Base-by-base conservation (phyloP, 2,113 vertebrate species). In the Probosciger aterrimus region DNA sequence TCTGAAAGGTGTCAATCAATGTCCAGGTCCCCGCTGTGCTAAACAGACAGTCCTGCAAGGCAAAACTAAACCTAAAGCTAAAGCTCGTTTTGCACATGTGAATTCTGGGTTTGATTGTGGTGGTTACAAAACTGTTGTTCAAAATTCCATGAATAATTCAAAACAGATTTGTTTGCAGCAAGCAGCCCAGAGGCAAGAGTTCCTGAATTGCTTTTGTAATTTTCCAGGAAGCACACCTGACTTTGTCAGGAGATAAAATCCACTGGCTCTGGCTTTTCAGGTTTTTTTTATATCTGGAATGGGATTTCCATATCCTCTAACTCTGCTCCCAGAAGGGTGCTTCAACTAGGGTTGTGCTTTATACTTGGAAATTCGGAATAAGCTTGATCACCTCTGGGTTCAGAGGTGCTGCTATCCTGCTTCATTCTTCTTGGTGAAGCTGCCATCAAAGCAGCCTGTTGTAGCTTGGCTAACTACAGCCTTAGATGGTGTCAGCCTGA, bases 131-230 rank as follows among this genome's bases (percentile, higher is more conserved):
- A 94, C 16, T 35, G 43, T 75, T 91, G 50, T 46, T 92, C 69
- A 88, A 63, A 88, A 81, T 82, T 2, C 57, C 20, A 91, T 94
- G 68, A 93, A 95, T 97, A 94, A 97, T 95, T 86, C 81, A 93
- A 92, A 86, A 15, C 9, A 14, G 60, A 65, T 95, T 76, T 96
- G 19, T 82, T 93, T 94, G 52, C 60, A 86, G 71, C 46, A 88
- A 80, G 81, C 18, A 92, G 24, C 50, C 17, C 68, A 79, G 91
- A 90, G 27, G 31, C 47, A 95, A 94, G 39, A 64, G 19, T 53
- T 92, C 68, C 55, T 78, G 64, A 78, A 84, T 39, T 74, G 53
- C n/a, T 94, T 86, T 86, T 86, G 49, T 78, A 86, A 67, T 92
- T 94, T 93, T 86, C 60, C 39, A 30, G 28, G 55, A 90, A 93